Base-by-base conservation (phyloP, 2,113 vertebrate species). In the crab-eating macaque (Macaca fascicularis) region DNA sequence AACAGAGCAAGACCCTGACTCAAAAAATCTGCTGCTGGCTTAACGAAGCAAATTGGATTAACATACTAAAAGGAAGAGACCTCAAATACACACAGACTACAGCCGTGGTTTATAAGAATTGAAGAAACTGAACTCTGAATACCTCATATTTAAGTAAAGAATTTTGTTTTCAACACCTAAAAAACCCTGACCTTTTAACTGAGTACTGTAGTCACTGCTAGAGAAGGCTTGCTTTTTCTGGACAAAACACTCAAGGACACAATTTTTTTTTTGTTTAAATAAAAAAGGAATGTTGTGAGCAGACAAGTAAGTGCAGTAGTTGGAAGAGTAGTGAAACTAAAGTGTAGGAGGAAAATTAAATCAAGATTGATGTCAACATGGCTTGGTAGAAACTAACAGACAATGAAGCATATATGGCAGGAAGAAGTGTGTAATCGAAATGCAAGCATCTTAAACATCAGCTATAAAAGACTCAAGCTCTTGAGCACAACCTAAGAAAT, bases 191-290 rank as follows among this genome's bases (percentile, higher is more conserved):
- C 20, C 52, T 97, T 94, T 80, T 78, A 80, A 74, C 45, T 86
- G 67, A 89, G 9, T 9, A 30, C 23, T 40, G 89, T 50, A 81
- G 14, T 93, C 90, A 55, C 17, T 94, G 7, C 72, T 9, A 43
- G 14, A 72, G 27, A 19, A 23, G 57, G 32, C n/a, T 91, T 78
- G n/a, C 55, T 85, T 76, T 80, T 89, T 75, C 23, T 40, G 61
- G 35, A 87, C 55, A 95, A 92, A 97, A 83, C 70, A 45, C 11
- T 93, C 32, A 91, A 95, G 43, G 30, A 75, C 13, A 45, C 12
- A 48, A 32, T 95, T 69, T 27, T 74, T 61, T 45, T n/a, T 72
- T 8, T n/a, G n/a, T 74, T 40, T 40, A 40, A 35, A 81, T 32
- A 70, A 35, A 17, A 64, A 84, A n/a, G 43, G 43, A 82, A 13